Conservation (phyloP, 2,888 invertebrate species). For the Thera obeliscata region DNA sequence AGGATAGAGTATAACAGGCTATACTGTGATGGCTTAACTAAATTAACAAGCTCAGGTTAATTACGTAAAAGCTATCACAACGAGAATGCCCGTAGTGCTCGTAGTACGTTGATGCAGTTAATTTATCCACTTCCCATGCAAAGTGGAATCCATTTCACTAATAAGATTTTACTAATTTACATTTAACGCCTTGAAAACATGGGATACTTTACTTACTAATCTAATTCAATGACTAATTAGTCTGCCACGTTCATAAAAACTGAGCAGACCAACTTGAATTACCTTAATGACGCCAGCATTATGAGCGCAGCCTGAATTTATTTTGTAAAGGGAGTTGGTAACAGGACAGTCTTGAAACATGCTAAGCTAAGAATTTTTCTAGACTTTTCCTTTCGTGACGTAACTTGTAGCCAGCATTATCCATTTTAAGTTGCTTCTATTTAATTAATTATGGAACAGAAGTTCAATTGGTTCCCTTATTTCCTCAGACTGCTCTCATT, state of each 20-base stretch:
- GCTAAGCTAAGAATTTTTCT: no score
- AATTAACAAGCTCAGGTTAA: conserved; percentile 27
- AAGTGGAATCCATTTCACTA: conserved; percentile 2
- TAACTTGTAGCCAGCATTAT: no score
- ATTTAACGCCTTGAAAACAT: not conserved
- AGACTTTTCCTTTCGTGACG: no score
- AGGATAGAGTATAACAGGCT: conserved; percentile 9
- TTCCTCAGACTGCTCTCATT: no score
- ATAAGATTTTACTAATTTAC: not conserved
- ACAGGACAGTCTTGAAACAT: not conserved
- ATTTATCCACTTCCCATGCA: conserved; percentile 7
- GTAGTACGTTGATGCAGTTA: conserved; percentile 9
- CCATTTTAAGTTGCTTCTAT: no score
- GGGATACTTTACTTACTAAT: not conserved
- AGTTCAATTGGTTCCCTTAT: no score
- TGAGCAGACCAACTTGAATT: conserved; percentile 12
- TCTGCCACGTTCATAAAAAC: conserved; percentile 11
- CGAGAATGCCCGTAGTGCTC: not conserved
- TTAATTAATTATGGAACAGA: no score
- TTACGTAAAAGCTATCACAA: conserved; percentile 24
- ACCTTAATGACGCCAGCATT: conserved; percentile 12
- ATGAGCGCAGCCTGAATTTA: not conserved
- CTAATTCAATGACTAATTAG: conserved; percentile 3
- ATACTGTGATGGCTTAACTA: conserved; percentile 17
- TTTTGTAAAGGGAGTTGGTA: not conserved